Base-by-base conservation (phyloP, 2,888 invertebrate species). In the Nipponacmea schrenckii region DNA sequence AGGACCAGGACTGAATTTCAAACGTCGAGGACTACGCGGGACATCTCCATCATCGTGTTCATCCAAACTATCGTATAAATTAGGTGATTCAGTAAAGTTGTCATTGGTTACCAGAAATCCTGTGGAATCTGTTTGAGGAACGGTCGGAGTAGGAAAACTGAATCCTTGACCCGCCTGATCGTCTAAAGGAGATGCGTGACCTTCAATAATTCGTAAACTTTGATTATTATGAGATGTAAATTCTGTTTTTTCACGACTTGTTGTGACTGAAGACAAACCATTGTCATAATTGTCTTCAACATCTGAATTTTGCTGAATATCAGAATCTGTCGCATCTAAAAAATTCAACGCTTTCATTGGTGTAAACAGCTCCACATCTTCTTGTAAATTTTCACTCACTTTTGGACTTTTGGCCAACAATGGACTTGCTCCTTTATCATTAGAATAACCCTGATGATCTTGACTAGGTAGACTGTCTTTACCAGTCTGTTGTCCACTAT, bases 11-110 rank as follows among this genome's bases (percentile, higher is more conserved):
- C 24, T 56, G 56, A 12, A 56, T 24, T 24, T 56, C 12, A 24
- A 24, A 24, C 56, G 56, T 24, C 24, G 56, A 12, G 56, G 56
- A 56, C 56, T 56, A 12, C 24, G 56, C 12, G 66, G 71, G 26
- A 26, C 56, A 44, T 48, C 44, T 17, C 69, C 67, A 12, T 70
- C 68, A 20, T 74, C 74, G n/a, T 74, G 72, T 64, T 75, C 75
- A 45, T 78, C 78, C 56, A 78, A 62, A 64, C 78, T 78, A 68
- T 78, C 78, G 65, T 76, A 78, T 20, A 78, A 62, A 62, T 76
- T 68, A 10, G 74, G 68, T 14, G 74, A 70, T 8, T 46, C 20
- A 8, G 62, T 74, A 27, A 65, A 71, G 24, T 66, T 46, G 24
- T 66, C 66, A 24, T 66, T 31, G 4, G 46, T 45, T 44, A 44